Evolutionary conservation across 2,888 invertebrate species (phyloP).

Genomic region (Xestobium rufovillosum): DNA sequence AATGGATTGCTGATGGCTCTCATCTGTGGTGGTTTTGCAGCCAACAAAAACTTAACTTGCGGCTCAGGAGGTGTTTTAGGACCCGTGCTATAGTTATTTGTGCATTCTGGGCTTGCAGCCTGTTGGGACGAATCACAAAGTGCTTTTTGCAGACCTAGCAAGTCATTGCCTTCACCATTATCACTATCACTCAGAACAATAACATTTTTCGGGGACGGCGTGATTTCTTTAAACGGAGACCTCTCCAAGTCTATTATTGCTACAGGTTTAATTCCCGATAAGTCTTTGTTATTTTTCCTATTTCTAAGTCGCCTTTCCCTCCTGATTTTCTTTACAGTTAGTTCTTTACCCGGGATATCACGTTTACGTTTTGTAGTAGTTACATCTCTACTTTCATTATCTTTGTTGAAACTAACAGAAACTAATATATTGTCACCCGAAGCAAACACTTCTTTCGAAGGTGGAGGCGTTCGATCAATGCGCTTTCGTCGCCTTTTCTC

Average conservation of each 20-base stretch:
- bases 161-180: conserved; percentile 46
- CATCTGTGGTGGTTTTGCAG: conserved; percentile 47
- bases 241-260: conserved; percentile 80
- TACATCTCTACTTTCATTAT: conserved; percentile 41
- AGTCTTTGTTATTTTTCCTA: conserved; percentile 36
- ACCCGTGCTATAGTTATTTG: conserved; percentile 45
- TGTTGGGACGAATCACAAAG: conserved; percentile 35
- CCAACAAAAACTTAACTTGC: conserved; percentile 56
- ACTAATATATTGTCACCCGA: conserved; percentile 90
- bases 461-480: conserved; percentile 48
- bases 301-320: conserved; percentile 36
- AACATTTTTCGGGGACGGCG: conserved; percentile 71
- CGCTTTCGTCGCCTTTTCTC: conserved; percentile 42
- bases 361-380: conserved; percentile 41
- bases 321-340: conserved; percentile 38
- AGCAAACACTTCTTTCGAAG: conserved; percentile 85
- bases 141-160: conserved; percentile 21
- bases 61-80: conserved; percentile 73
- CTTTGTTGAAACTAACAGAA: conserved; percentile 83
- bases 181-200: conserved; percentile 82
- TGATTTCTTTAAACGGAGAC: conserved; percentile 76
- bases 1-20: conserved; percentile 54
- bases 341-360: conserved; percentile 34
- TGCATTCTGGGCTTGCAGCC: conserved; percentile 35
- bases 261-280: conserved; percentile 58